Conservation (phyloP, 1,140 invertebrate species). For the Ceratina australensis region DNA sequence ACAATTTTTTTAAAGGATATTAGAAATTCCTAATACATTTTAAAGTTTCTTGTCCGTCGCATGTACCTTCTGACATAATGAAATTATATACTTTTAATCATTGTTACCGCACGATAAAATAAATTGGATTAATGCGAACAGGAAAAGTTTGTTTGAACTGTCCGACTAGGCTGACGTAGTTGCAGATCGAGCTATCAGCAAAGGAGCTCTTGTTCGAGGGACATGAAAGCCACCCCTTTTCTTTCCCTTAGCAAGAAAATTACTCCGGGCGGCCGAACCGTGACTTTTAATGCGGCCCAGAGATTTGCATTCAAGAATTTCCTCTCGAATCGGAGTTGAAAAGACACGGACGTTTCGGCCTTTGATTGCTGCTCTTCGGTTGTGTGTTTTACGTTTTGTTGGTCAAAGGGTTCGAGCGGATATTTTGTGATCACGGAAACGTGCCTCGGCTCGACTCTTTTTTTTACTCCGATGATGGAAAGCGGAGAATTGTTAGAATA, state of each 20-base stretch:
- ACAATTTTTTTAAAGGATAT: neutral
- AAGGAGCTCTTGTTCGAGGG: neutral
- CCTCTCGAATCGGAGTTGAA: conserved; percentile 16
- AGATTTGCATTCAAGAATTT: neutral
- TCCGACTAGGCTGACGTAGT: neutral
- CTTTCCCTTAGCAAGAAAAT: neutral
- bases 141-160: no score
- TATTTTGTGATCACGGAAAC: neutral
- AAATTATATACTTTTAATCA: no score
- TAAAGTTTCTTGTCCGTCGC: no score
- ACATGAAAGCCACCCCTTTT: neutral
- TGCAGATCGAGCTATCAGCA: conserved; percentile 5
- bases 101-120: no score
- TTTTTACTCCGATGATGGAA: neutral
- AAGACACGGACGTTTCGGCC: conserved; percentile 31
- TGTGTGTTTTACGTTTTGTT: conserved; percentile 51
- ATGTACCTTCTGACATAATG: no score
- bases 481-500: neutral
- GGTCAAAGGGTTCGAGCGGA: conserved; percentile 48
- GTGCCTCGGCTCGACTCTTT: neutral
- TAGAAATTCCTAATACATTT: no score
- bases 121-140: no score
- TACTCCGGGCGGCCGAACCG: neutral
- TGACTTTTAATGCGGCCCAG: neutral
- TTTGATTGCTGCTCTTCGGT: conserved; percentile 43